Conservation (phyloP, 2,797 vertebrate species). For the Otus scops region DNA sequence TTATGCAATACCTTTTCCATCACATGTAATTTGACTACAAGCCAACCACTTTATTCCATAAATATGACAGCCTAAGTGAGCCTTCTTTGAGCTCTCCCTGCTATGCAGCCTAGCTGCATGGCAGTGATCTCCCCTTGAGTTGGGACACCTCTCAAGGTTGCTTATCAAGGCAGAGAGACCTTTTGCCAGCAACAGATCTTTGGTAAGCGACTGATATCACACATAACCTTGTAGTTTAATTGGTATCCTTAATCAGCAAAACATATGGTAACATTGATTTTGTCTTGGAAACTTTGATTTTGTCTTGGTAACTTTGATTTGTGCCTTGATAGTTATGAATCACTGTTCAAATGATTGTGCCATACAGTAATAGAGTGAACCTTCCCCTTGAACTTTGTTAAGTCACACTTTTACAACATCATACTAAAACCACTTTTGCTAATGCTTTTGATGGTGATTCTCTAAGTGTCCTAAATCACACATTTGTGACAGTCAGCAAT, state of each 20-base stretch:
- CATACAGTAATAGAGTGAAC: background rate
- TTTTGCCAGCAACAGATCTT: background rate
- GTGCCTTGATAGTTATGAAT: background rate
- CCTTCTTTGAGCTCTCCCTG: background rate
- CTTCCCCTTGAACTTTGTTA: background rate
- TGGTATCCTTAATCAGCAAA: no score
- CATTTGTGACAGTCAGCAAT: background rate
- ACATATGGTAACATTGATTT: background rate
- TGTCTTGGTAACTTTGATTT: background rate
- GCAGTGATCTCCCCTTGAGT: background rate
- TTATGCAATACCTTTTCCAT: background rate
- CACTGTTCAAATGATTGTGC: background rate
- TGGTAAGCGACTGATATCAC: fast-evolving
- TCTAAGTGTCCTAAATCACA: background rate
- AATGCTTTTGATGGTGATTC: background rate
- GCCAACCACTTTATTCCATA: background rate
- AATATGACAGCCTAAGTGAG: background rate
- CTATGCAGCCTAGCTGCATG: background rate
- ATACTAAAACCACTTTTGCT: background rate
- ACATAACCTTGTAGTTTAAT: background rate
- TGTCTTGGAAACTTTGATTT: background rate
- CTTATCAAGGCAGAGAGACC: background rate
- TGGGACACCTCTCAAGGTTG: background rate
- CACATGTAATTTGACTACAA: background rate
- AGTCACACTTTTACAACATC: fast-evolving